Conservation (phyloP, 2,113 vertebrate species). For the Climacteris rufus region DNA sequence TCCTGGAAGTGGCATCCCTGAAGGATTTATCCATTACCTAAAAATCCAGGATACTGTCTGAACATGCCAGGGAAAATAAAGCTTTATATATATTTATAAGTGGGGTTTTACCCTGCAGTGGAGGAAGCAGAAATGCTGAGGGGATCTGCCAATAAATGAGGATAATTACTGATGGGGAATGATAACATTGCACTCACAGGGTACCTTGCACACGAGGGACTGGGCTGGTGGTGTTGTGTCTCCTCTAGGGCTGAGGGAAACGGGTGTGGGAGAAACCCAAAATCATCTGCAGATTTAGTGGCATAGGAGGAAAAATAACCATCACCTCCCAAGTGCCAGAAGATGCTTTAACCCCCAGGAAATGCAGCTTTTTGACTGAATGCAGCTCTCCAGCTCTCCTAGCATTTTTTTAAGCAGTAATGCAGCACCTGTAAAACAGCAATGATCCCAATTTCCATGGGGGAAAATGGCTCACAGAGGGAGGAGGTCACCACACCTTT, state of each 20-base stretch:
- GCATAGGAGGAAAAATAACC: not conserved
- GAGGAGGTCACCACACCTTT: not conserved
- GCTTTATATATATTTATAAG: not conserved
- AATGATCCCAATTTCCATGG: not conserved
- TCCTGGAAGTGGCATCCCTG: not conserved
- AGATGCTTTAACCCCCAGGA: not conserved
- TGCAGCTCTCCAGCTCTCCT: rapidly evolving
- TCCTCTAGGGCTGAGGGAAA: not conserved
- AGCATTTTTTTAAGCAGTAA: not conserved
- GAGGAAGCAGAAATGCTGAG: not conserved
- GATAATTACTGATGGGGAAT: not conserved
- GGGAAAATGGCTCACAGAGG: not conserved
- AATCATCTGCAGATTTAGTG: not conserved
- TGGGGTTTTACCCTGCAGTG: not conserved
- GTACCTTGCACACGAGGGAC: rapidly evolving
- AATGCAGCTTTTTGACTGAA: not conserved
- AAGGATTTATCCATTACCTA: not conserved
- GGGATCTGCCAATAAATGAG: not conserved
- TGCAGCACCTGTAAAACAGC: not conserved
- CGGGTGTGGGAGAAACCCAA: not conserved
- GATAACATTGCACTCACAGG: not conserved
- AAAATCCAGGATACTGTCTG: not conserved
- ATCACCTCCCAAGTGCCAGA: not conserved
- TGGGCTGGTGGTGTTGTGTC: not conserved
- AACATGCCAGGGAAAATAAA: not conserved